phyloP scores from a whole-genome alignment of 2,797 vertebrate genomes.

The Simalia tracyae region DNA sequence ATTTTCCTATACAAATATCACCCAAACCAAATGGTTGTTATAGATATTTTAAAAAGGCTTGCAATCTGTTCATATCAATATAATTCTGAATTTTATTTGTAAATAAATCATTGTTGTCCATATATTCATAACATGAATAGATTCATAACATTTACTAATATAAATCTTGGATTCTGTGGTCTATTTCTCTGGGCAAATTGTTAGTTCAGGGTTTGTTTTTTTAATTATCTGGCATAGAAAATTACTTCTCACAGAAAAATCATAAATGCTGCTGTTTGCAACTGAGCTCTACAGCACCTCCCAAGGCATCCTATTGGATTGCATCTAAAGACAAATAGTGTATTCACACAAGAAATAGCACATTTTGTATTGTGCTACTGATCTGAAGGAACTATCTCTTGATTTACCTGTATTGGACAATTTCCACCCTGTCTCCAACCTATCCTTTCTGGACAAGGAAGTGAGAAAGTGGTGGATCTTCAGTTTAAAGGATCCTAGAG shows the following conservation, averaged over 20 bases:
- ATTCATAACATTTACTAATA: conserved; percentile 4
- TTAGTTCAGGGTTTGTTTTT: neutral
- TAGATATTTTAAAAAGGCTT: neutral
- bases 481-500: too few relatives aligned
- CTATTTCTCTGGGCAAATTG: neutral
- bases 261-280: neutral
- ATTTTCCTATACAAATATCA: neutral
- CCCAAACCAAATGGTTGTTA: neutral
- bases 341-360: neutral
- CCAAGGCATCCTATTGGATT: neutral
- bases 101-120: neutral
- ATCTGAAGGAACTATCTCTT: too few relatives aligned
- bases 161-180: conserved; percentile 5
- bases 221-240: neutral
- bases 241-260: neutral
- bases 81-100: neutral
- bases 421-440: too few relatives aligned
- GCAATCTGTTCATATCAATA: conserved; percentile 1
- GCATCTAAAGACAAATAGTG: neutral
- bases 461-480: too few relatives aligned
- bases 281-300: neutral
- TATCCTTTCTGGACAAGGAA: too few relatives aligned
- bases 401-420: too few relatives aligned
- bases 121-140: neutral
- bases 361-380: too few relatives aligned